These are phyloP conservation scores for Nestor notabilis DNA, from an alignment of 2,113 vertebrate species.

Conservation along the genomic window DNA sequence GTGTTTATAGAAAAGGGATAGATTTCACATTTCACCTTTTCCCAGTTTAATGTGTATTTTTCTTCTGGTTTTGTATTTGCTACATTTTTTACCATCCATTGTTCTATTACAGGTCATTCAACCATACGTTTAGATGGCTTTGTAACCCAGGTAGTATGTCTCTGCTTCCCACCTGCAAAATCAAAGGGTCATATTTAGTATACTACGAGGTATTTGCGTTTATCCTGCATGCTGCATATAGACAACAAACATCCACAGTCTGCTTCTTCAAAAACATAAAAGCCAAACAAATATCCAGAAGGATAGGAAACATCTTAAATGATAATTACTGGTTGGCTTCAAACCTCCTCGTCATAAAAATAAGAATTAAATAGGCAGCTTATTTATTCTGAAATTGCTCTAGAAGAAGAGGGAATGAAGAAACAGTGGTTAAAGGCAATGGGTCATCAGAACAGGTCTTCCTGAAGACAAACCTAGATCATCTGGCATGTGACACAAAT, in stretches of 20 bases:
- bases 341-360: not conserved
- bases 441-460: not conserved
- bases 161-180: not conserved
- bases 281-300: not conserved
- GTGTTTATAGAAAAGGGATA: constrained; percentile 54
- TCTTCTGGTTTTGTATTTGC: not conserved
- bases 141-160: not conserved
- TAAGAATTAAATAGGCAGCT: not conserved
- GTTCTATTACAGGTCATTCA: not conserved
- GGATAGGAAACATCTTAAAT: not conserved
- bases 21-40: constrained; percentile 54
- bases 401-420: not conserved
- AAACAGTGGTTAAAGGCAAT: not conserved
- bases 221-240: not conserved
- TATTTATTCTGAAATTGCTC: not conserved
- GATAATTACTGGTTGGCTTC: not conserved
- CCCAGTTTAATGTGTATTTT: constrained; percentile 31
- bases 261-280: not conserved
- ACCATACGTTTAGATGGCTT: not conserved
- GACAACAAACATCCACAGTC: not conserved
- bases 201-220: not conserved
- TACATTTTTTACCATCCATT: not conserved
- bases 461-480: not conserved
- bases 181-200: not conserved
- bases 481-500: not conserved